These are phyloP conservation scores for Eulemur macaco DNA, from an alignment of 2,113 vertebrate species.

Conservation along the genomic window DNA sequence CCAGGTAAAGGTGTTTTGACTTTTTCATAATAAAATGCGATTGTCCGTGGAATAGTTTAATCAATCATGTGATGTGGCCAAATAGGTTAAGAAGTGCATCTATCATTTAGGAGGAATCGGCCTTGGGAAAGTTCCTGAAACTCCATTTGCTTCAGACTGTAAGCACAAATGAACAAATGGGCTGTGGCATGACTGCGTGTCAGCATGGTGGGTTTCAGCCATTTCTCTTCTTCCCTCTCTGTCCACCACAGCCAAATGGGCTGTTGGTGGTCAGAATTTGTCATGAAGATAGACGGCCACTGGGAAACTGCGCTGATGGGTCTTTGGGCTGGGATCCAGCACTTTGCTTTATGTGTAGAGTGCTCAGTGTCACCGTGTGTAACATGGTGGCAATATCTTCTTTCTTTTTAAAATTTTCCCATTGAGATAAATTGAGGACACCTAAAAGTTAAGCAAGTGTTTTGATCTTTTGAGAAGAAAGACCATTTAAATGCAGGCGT, in stretches of 20 bases:
- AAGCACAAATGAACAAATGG: constrained; percentile 74
- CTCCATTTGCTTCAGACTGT: constrained; percentile 65
- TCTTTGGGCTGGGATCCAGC: constrained; percentile 50
- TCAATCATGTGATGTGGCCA: neutral
- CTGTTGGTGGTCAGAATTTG: constrained; percentile 66
- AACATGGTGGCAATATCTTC: neutral
- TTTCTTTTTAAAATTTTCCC: neutral
- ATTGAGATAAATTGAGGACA: neutral
- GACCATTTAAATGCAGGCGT: neutral
- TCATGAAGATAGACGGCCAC: constrained; percentile 69
- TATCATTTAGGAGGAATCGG: constrained; percentile 19
- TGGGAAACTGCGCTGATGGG: constrained; percentile 17
- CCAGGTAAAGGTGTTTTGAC: neutral
- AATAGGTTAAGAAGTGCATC: neutral
- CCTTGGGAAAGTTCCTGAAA: constrained; percentile 59
- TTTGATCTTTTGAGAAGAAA: constrained; percentile 11
- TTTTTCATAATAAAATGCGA: neutral
- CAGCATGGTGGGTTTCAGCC: constrained; percentile 49
- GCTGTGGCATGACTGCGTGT: constrained; percentile 61
- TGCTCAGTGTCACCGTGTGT: neutral
- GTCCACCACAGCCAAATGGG: constrained; percentile 69
- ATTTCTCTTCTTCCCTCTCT: constrained; percentile 67
- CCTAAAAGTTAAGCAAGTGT: neutral
- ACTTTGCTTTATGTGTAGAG: neutral
- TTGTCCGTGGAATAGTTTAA: neutral